These are phyloP conservation scores for Scaptomyza cyrtandrae DNA, from an alignment of 2,888 invertebrate genomes.

Conservation along the genomic window DNA sequence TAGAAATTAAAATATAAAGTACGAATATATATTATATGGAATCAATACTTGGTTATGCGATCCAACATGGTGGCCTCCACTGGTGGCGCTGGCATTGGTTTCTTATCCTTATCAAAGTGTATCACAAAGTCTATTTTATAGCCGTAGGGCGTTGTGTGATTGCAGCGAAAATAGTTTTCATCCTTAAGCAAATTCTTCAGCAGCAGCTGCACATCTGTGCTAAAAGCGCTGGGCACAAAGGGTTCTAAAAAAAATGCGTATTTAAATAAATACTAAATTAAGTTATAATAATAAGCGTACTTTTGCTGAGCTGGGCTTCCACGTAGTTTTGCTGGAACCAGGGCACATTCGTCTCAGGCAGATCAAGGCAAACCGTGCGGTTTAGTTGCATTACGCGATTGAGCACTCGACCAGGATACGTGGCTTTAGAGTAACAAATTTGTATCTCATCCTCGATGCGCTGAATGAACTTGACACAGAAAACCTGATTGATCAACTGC, in stretches of 20 bases:
- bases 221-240: constrained; percentile 59
- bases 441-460: constrained; percentile 86
- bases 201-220: constrained; percentile 71
- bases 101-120: constrained; percentile 81
- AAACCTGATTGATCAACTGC: constrained; percentile 86
- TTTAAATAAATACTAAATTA: not conserved
- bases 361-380: constrained; percentile 87
- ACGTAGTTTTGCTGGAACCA: constrained; percentile 89
- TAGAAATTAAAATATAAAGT: not conserved
- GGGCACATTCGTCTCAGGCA: constrained; percentile 87
- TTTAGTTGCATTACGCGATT: constrained; percentile 87
- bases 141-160: constrained; percentile 84
- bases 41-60: constrained; percentile 82
- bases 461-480: constrained; percentile 87
- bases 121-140: constrained; percentile 84
- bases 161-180: constrained; percentile 78
- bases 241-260: constrained; percentile 49
- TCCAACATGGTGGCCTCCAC: constrained; percentile 80
- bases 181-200: constrained; percentile 74
- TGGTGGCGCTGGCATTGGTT: constrained; percentile 68
- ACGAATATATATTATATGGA: not conserved
- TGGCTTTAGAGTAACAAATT: constrained; percentile 86
- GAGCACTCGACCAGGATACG: constrained; percentile 86
- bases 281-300: constrained; percentile 73
- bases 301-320: constrained; percentile 85